These are phyloP conservation scores for Drosophila kuntzei DNA, from an alignment of 2,888 invertebrate genomes.

Conservation along the genomic window DNA sequence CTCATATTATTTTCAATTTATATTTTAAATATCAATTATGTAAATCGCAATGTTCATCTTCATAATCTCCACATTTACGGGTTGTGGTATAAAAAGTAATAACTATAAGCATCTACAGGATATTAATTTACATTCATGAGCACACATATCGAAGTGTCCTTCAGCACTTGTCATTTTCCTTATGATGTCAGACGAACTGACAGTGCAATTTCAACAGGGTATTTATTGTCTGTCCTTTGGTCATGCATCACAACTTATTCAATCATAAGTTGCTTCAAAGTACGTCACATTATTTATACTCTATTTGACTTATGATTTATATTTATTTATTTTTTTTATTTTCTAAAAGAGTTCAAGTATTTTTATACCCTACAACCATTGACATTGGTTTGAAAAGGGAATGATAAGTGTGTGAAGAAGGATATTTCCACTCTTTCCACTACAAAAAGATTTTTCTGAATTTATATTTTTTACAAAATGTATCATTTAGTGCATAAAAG, in stretches of 20 bases:
- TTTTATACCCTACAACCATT: neutral
- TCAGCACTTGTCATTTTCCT: constrained; percentile 11
- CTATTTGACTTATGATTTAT: constrained; percentile 25
- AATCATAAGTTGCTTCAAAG: constrained; percentile 9
- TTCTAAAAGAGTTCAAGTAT: neutral
- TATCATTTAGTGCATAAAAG: too few relatives aligned
- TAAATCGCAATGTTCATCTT: constrained; percentile 65
- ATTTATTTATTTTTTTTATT: constrained; percentile 6
- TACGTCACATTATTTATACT: constrained; percentile 9
- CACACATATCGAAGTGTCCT: constrained; percentile 11
- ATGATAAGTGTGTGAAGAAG: neutral
- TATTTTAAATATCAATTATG: constrained; percentile 78
- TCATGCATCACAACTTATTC: constrained; percentile 6
- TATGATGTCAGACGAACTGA: constrained; percentile 13
- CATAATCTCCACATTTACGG: constrained; percentile 58
- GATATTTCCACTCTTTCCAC: too few relatives aligned
- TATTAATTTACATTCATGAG: constrained; percentile 65
- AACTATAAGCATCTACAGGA: constrained; percentile 29
- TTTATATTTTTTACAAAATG: too few relatives aligned
- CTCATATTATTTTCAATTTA: constrained; percentile 49
- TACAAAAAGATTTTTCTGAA: too few relatives aligned
- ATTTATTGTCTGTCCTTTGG: neutral
- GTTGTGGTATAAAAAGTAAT: constrained; percentile 34
- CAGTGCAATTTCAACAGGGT: constrained; percentile 3
- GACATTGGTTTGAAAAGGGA: neutral